Percentiles rank a stretch among this genome's conserved stretches.
These are phyloP conservation scores for Dioctria linearis DNA, from an alignment of 2,888 invertebrate species.

Conservation along the genomic window DNA sequence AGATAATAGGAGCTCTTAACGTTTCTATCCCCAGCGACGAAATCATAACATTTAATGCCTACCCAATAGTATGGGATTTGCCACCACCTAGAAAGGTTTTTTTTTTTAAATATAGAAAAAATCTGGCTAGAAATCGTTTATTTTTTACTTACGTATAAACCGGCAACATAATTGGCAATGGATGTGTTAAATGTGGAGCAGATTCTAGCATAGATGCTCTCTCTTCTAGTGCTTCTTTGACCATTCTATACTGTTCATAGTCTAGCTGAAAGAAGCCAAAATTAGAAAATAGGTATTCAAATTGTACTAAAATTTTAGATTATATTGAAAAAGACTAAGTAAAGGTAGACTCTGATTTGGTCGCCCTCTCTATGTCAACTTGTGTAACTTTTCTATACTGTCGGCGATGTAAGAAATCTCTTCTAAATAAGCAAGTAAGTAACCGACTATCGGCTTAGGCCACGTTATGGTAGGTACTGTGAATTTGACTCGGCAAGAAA, in stretches of 20 bases:
- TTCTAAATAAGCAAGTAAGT: no score
- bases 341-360: no score
- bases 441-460: no score
- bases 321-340: background rate
- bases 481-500: no score
- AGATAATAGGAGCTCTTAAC: constrained; percentile 96
- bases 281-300: background rate
- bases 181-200: constrained; percentile 97
- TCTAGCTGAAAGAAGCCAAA: constrained; percentile 77
- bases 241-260: constrained; percentile 98
- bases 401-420: no score
- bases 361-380: no score
- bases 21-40: constrained; percentile 96
- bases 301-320: background rate
- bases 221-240: constrained; percentile 97
- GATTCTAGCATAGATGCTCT: constrained; percentile 94
- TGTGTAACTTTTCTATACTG: no score
- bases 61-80: constrained; percentile 99
- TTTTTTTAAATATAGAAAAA: constrained; percentile 2
- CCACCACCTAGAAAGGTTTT: constrained; percentile 86
- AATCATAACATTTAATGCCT: constrained; percentile 98
- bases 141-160: constrained; percentile 88
- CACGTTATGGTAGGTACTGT: no score
- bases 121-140: background rate
- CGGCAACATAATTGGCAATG: constrained; percentile 98